Percentiles rank a stretch among this genome's conserved stretches.
Conservation (phyloP, 2,888 invertebrate genomes). For the Smittia sp. region DNA sequence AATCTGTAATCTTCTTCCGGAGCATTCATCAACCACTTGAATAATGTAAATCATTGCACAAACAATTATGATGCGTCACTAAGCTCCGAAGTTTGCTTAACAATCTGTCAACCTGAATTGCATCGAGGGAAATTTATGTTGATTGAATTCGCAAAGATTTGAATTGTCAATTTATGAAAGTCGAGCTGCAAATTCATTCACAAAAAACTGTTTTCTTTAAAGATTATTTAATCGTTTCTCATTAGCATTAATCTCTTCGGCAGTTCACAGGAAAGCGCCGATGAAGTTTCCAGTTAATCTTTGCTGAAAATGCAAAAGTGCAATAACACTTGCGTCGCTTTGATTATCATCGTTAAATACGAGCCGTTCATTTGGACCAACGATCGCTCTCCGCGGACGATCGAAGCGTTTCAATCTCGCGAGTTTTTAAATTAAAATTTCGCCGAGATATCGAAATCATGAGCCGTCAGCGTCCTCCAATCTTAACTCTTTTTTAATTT, state of each 20-base stretch:
- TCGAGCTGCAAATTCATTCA: neutral
- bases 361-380: neutral
- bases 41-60: neutral
- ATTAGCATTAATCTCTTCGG: conserved; percentile 36
- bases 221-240: conserved; percentile 32
- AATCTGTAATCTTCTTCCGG: neutral
- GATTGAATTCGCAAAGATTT: neutral
- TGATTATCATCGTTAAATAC: conserved; percentile 21
- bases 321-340: conserved; percentile 5
- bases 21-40: neutral
- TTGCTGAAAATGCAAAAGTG: neutral
- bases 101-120: neutral
- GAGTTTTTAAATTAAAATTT: neutral
- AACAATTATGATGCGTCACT: conserved; percentile 11
- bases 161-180: neutral
- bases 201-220: neutral
- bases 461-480: neutral
- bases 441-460: neutral
- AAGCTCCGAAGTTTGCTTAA: neutral
- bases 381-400: neutral
- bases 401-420: neutral
- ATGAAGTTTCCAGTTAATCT: conserved; percentile 12
- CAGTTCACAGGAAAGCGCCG: neutral
- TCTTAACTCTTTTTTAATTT: conserved; percentile 26
- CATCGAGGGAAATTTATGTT: neutral